Evolutionary conservation across 1,140 invertebrate species (phyloP).

Genomic region (Pemphigus obesinymphae): DNA sequence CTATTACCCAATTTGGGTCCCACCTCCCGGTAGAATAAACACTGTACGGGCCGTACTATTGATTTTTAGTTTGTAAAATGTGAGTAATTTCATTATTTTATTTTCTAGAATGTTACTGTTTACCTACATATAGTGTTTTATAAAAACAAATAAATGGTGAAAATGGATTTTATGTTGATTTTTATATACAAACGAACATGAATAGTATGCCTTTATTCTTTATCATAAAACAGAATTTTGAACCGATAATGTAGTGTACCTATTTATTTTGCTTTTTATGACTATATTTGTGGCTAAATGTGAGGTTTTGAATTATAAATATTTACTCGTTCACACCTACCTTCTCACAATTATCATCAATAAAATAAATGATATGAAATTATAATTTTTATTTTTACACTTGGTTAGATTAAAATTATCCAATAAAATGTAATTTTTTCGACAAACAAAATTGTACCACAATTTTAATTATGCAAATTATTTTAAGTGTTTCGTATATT

Average conservation of each 20-base stretch:
- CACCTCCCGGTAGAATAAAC: no score
- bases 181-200: neutral
- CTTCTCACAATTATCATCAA: no score
- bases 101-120: neutral
- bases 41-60: no score
- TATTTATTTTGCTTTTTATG: neutral
- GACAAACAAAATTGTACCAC: neutral
- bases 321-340: neutral
- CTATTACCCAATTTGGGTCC: no score
- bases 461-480: neutral
- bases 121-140: neutral
- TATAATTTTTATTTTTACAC: neutral
- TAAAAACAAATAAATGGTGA: neutral
- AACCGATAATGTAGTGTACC: neutral
- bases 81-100: neutral
- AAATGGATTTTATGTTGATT: neutral
- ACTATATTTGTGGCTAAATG: neutral
- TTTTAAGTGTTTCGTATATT: no score
- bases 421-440: neutral
- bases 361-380: no score
- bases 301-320: constrained; percentile 7
- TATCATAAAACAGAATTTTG: neutral
- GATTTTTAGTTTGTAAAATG: neutral
- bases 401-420: neutral
- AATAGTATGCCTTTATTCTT: neutral